Percentiles rank a stretch among this genome's conserved stretches.
Conservation (phyloP, 2,797 vertebrate species). For the Gallinago nigripennis region DNA sequence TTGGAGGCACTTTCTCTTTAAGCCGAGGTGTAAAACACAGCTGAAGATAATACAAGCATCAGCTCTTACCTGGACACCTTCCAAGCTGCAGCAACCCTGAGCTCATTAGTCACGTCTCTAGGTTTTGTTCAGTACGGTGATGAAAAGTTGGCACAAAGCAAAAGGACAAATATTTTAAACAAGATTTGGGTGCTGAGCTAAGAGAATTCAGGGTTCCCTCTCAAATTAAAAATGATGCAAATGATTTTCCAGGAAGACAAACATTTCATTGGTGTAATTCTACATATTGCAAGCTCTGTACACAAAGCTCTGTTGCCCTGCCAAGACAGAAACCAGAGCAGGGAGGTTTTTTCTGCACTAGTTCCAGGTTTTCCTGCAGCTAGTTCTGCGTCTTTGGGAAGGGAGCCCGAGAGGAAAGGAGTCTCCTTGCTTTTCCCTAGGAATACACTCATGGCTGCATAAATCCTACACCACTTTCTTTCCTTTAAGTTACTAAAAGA, state of each 20-base stretch:
- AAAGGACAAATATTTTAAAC: background rate
- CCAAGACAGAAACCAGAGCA: background rate
- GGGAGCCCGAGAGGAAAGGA: background rate
- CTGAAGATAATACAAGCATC: background rate
- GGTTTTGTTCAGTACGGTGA: background rate
- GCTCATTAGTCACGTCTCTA: background rate
- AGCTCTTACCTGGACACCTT: background rate
- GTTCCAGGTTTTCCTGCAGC: background rate
- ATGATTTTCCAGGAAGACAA: background rate
- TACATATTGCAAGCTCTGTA: background rate
- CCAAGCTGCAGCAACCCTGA: background rate
- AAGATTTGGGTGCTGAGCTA: background rate
- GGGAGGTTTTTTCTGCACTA: background rate
- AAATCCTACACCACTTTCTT: background rate
- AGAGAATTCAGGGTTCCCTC: background rate
- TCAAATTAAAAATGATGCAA: background rate
- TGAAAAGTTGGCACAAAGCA: background rate
- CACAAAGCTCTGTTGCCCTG: background rate
- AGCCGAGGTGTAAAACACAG: background rate
- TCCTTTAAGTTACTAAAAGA: background rate
- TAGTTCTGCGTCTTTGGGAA: background rate
- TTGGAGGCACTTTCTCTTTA: background rate
- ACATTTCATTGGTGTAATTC: background rate
- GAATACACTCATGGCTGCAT: background rate
- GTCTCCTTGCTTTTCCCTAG: background rate